These are phyloP conservation scores for Montipora cactus DNA, from an alignment of 64 coral and sea anemone genomes.

Conservation along the genomic window DNA sequence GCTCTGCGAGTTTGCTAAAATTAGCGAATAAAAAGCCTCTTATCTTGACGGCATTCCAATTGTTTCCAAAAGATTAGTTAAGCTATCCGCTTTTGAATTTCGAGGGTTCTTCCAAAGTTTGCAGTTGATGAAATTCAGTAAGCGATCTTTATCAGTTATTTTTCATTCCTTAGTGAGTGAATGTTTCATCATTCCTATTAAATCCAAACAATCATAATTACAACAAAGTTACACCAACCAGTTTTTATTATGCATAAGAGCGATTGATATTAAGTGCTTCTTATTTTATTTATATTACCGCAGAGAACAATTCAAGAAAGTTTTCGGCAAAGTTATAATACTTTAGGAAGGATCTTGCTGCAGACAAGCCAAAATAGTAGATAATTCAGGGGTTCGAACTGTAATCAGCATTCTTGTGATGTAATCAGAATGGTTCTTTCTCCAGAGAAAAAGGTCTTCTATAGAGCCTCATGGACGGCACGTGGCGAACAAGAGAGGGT, in stretches of 20 bases:
- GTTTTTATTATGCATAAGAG: conserved; percentile 39
- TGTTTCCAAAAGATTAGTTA: background rate
- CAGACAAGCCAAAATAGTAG: background rate
- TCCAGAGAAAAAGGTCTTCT: conserved; percentile 9
- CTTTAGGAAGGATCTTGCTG: background rate
- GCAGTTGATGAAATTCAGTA: background rate
- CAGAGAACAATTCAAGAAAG: background rate
- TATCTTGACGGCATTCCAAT: background rate
- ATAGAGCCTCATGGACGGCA: conserved; percentile 48
- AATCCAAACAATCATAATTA: background rate
- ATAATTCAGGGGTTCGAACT: background rate
- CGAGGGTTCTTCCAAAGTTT: background rate
- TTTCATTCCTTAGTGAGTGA: background rate
- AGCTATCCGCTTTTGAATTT: background rate
- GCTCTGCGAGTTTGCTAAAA: background rate
- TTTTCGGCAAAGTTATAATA: background rate
- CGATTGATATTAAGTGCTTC: background rate
- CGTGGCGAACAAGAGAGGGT: conserved; percentile 59
- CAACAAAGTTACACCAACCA: background rate
- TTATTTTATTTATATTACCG: conserved; percentile 17
- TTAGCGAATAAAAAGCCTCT: background rate
- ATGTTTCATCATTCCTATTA: background rate
- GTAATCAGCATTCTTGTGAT: background rate
- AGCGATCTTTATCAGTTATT: background rate
- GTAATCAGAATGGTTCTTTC: background rate